phyloP scores from a whole-genome alignment of 2,797 vertebrate genomes.

The Schizopygopsis malacanthus region DNA sequence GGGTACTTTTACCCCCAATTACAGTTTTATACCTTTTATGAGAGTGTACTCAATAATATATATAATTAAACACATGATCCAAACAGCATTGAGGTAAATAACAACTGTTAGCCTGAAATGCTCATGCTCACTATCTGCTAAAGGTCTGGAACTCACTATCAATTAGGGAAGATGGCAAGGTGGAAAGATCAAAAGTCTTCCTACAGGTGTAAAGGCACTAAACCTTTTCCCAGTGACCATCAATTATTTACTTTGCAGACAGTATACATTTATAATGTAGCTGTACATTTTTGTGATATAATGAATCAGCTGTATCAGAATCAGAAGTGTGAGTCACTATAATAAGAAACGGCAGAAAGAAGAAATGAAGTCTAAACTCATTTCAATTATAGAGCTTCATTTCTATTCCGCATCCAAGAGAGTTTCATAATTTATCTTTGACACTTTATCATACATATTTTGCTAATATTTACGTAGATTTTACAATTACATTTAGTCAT shows the following conservation, averaged over 20 bases:
- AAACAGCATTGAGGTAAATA: background rate
- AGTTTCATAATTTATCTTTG: background rate
- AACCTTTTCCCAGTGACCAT: background rate
- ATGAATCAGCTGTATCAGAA: constrained; percentile 12
- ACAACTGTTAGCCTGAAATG: background rate
- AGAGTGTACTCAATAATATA: background rate
- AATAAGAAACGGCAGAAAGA: background rate
- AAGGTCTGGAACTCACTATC: background rate
- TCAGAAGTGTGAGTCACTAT: constrained; percentile 6
- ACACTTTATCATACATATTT: background rate
- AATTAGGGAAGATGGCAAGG: constrained; percentile 4
- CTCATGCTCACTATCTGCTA: background rate
- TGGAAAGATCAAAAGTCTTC: constrained; percentile 37
- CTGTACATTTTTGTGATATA: constrained; percentile 33
- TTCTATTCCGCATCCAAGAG: background rate
- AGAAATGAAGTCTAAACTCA: background rate
- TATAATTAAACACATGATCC: background rate
- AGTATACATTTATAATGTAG: constrained; percentile 43
- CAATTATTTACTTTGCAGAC: constrained; percentile 41
- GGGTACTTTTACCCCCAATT: background rate
- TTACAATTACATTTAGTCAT: background rate
- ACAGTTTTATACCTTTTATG: background rate
- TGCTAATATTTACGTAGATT: background rate
- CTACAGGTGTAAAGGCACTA: constrained; percentile 16
- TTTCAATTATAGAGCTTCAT: too few relatives aligned